Evolutionary conservation across 1,140 invertebrate genomes (phyloP).

Genomic region (Idris sp.): DNA sequence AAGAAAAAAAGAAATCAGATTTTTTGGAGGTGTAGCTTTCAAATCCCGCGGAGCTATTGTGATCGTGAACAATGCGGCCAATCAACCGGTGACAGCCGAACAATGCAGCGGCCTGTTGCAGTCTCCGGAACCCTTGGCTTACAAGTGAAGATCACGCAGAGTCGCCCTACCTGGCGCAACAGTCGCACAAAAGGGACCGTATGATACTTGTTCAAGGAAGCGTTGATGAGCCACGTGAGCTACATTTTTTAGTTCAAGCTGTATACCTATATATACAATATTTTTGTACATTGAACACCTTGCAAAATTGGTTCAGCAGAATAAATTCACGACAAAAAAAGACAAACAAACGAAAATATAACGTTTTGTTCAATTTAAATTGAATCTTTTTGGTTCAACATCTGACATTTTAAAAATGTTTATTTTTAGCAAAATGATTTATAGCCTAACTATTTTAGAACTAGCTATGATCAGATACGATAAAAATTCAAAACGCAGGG

Average conservation of each 20-base stretch:
- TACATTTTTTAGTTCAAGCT: no score
- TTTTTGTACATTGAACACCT: constrained; percentile 54
- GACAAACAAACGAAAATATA: no score
- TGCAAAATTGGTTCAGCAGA: no score
- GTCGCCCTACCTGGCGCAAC: constrained; percentile 38
- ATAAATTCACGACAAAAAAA: no score
- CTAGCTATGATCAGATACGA: no score
- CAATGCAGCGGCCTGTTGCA: constrained; percentile 64
- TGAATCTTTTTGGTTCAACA: no score
- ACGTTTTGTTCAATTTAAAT: no score
- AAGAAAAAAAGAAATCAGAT: constrained; percentile 50
- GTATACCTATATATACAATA: no score
- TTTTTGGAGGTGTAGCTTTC: constrained; percentile 70
- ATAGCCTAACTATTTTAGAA: no score
- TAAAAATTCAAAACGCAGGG: no score
- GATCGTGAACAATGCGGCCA: constrained; percentile 67
- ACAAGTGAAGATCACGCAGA: constrained; percentile 17
- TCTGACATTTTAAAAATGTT: no score
- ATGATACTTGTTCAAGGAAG: constrained; percentile 58
- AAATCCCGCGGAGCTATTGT: constrained; percentile 69
- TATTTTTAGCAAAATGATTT: no score
- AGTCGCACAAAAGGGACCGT: constrained; percentile 41
- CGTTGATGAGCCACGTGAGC: constrained; percentile 59
- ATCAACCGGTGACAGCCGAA: constrained; percentile 71
- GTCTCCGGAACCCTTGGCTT: constrained; percentile 44